These are phyloP conservation scores for Agonopterix heracliana DNA, from an alignment of 2,888 invertebrate species.

Conservation along the genomic window DNA sequence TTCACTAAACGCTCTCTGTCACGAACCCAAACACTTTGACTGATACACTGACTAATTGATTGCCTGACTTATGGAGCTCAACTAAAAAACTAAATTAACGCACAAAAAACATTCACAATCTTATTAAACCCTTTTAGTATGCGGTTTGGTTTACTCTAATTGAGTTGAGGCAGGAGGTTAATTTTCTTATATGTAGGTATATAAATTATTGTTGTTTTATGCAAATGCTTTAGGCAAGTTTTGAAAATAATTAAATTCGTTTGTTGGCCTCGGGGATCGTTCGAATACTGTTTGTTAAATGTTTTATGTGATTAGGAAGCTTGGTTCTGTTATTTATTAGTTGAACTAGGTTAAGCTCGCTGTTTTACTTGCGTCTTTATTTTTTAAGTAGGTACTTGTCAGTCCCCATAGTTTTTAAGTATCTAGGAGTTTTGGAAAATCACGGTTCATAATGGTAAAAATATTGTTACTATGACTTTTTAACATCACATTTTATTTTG, in stretches of 20 bases:
- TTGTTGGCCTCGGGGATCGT: conserved; percentile 47
- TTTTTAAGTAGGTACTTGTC: too few relatives aligned
- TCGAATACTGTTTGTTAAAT: conserved; percentile 50
- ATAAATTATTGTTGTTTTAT: conserved; percentile 72
- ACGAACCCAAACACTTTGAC: conserved; percentile 31
- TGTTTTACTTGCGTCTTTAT: too few relatives aligned
- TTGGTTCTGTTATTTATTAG: background rate
- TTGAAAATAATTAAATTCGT: conserved; percentile 69
- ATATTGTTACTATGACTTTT: too few relatives aligned
- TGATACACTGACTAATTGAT: conserved; percentile 59
- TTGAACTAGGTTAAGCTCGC: background rate
- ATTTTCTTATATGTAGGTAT: conserved; percentile 51
- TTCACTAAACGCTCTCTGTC: conserved; percentile 21
- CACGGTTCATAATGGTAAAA: too few relatives aligned
- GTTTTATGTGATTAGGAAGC: conserved; percentile 64
- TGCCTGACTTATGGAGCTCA: conserved; percentile 57
- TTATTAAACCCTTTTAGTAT: conserved; percentile 72
- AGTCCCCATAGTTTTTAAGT: too few relatives aligned
- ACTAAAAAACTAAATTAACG: conserved; percentile 9
- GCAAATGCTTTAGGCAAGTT: conserved; percentile 56
- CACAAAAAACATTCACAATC: conserved; percentile 17
- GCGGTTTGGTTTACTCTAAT: conserved; percentile 60
- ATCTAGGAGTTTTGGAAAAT: too few relatives aligned
- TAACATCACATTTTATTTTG: too few relatives aligned
- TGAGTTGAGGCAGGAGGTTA: conserved; percentile 67